These are phyloP conservation scores for Pristionchus arcanus DNA, from an alignment of 2,888 invertebrate genomes.

Conservation along the genomic window DNA sequence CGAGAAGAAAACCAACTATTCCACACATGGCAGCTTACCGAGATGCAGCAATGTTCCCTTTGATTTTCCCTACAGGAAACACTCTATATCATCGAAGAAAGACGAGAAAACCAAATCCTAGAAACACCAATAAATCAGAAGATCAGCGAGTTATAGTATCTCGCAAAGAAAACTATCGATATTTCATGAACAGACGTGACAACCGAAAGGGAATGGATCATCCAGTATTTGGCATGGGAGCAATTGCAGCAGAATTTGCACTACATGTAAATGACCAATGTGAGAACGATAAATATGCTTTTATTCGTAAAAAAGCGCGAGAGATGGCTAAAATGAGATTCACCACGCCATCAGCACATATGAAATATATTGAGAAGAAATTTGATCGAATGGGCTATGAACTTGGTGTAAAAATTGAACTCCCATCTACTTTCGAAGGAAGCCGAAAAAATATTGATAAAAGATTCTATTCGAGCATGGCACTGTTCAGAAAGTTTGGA, in stretches of 20 bases:
- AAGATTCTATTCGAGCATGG: slow-evolving; percentile 69
- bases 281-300: neutral
- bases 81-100: neutral
- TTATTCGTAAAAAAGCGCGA: neutral
- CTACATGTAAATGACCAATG: neutral
- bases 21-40: neutral
- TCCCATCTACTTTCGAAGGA: slow-evolving; percentile 64
- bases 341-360: neutral
- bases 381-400: neutral
- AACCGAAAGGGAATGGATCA: neutral
- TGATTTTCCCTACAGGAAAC: neutral
- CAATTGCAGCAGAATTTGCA: neutral
- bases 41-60: slow-evolving; percentile 3
- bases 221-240: neutral
- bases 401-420: slow-evolving; percentile 1
- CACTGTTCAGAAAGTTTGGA: slow-evolving; percentile 67
- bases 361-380: slow-evolving; percentile 10
- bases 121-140: neutral
- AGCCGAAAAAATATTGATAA: slow-evolving; percentile 77
- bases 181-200: neutral
- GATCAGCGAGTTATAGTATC: neutral
- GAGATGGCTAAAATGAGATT: neutral
- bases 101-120: neutral
- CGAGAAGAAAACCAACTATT: neutral
- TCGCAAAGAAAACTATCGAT: neutral